phyloP scores from a whole-genome alignment of 2,113 vertebrate species.

The Lophius piscatorius region DNA sequence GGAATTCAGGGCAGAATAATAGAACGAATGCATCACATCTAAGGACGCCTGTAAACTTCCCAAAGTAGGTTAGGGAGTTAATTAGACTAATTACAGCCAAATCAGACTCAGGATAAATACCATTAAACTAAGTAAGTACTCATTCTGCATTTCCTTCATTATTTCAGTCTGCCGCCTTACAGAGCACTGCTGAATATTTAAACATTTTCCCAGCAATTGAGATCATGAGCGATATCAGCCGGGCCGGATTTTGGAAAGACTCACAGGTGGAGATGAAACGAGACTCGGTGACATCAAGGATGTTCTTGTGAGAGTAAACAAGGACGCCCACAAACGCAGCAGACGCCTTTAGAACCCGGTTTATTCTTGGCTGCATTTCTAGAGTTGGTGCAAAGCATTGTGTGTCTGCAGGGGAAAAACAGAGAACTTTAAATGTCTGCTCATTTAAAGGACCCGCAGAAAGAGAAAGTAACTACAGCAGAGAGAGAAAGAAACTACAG shows the following conservation, averaged over 20 bases:
- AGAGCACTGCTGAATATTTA: too few relatives aligned
- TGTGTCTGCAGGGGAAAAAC: neutral
- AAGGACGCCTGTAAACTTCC: neutral
- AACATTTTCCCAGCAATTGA: neutral
- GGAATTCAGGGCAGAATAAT: slow-evolving; percentile 8
- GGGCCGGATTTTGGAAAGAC: neutral
- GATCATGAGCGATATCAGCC: neutral
- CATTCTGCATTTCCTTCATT: neutral
- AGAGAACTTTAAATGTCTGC: slow-evolving; percentile 10
- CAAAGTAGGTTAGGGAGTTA: slow-evolving; percentile 17
- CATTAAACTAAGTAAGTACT: neutral
- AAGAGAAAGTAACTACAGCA: too few relatives aligned
- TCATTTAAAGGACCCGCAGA: slow-evolving; percentile 5
- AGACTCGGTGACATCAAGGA: neutral
- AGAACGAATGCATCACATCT: slow-evolving; percentile 3
- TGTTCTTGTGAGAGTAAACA: neutral
- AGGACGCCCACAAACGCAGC: neutral
- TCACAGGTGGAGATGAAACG: neutral
- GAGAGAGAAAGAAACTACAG: too few relatives aligned
- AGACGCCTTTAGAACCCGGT: slow-evolving; percentile 31
- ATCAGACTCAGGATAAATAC: neutral
- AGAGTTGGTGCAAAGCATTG: neutral
- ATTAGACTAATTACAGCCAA: slow-evolving; percentile 25
- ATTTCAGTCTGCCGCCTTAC: too few relatives aligned
- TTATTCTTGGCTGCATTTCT: too few relatives aligned